Percentiles rank a stretch among this genome's conserved stretches.
Evolutionary conservation across 2,797 vertebrate species (phyloP).

Genomic region (Sebastes nivosus): DNA sequence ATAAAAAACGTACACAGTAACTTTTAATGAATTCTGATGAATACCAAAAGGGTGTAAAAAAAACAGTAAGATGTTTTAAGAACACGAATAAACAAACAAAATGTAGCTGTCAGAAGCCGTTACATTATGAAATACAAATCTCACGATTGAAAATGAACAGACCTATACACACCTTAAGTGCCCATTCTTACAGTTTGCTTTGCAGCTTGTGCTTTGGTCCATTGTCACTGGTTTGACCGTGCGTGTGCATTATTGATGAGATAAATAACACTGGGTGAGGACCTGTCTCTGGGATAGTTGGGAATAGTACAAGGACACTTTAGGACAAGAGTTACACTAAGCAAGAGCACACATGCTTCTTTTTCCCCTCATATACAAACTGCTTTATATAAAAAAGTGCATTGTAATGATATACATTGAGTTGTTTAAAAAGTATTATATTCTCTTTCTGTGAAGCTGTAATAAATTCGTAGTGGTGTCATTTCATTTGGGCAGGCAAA

Average conservation of each 20-base stretch:
- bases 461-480: constrained; percentile 72
- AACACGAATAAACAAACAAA: constrained; percentile 55
- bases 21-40: constrained; percentile 60
- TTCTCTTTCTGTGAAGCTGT: constrained; percentile 79
- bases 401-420: constrained; percentile 79
- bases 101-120: constrained; percentile 56
- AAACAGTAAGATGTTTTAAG: constrained; percentile 52
- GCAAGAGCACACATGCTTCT: constrained; percentile 80
- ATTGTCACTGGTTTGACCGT: constrained; percentile 46
- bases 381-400: constrained; percentile 82
- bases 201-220: constrained; percentile 66
- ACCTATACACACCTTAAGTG: constrained; percentile 63
- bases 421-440: constrained; percentile 80
- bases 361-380: constrained; percentile 85
- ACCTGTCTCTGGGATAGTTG: constrained; percentile 57
- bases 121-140: constrained; percentile 67
- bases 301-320: constrained; percentile 65
- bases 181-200: constrained; percentile 57
- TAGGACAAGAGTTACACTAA: constrained; percentile 64
- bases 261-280: constrained; percentile 77
- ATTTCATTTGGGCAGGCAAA: constrained; percentile 63
- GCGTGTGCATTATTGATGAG: constrained; percentile 52
- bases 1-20: constrained; percentile 76
- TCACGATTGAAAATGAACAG: constrained; percentile 62
- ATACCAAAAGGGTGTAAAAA: constrained; percentile 58